Conservation (phyloP, 2,797 vertebrate genomes). For the Centropyge bicolor region DNA sequence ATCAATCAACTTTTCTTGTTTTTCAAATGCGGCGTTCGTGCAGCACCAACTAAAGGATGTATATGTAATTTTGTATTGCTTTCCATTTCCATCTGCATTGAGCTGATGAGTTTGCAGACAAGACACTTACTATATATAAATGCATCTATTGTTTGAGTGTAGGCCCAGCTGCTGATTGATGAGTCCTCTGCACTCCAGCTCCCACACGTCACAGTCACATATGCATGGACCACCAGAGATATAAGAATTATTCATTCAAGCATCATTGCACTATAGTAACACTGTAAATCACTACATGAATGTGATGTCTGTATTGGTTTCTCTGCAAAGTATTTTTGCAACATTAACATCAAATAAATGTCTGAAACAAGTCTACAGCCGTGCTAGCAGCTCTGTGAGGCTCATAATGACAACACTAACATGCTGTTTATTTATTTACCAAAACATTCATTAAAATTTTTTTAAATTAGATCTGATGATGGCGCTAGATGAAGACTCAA, state of each 20-base stretch:
- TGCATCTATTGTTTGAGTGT: not conserved
- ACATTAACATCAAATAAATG: not conserved
- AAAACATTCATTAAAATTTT: not conserved
- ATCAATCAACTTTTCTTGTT: slow-evolving; percentile 58
- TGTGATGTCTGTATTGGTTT: not conserved
- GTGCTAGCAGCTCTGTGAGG: not conserved
- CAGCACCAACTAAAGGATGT: not conserved
- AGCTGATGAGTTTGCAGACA: slow-evolving; percentile 1
- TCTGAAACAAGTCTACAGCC: not conserved
- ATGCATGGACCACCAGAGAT: not conserved
- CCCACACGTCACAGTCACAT: not conserved
- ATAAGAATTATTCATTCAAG: not conserved
- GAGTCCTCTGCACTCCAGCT: not conserved
- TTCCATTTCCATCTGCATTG: not conserved
- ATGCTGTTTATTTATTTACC: not conserved
- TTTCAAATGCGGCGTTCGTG: slow-evolving; percentile 38
- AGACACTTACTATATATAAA: not conserved
- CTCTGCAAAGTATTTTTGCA: not conserved
- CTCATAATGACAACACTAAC: not conserved
- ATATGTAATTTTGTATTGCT: slow-evolving; percentile 4
- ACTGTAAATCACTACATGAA: not conserved
- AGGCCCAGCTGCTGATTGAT: not conserved
- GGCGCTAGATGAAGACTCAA: not conserved
- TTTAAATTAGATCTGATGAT: not conserved
- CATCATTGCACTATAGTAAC: too few species aligned